A percentile compares a stretch with the other conserved stretches of the same genome.
These are phyloP conservation scores for Psittacara wagleri DNA, from an alignment of 2,113 vertebrate genomes.

Conservation along the genomic window DNA sequence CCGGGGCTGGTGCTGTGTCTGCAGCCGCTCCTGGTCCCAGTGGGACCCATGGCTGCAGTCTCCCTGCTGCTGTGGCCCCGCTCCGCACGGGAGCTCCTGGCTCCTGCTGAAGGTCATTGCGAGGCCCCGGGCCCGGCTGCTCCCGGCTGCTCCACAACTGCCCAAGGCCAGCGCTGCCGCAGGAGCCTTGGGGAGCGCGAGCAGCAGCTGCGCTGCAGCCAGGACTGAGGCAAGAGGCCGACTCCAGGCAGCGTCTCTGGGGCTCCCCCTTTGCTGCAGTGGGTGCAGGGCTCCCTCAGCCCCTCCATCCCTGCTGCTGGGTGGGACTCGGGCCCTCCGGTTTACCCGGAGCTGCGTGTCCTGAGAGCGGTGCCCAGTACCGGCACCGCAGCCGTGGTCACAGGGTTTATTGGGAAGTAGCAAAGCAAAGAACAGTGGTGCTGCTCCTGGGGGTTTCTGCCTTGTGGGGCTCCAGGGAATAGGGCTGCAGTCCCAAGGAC, in stretches of 20 bases:
- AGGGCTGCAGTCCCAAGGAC: background rate
- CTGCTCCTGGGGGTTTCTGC: background rate
- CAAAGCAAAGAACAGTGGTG: background rate
- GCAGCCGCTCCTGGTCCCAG: fast-evolving
- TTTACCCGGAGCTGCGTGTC: too few species aligned
- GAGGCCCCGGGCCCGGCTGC: background rate
- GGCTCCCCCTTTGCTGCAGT: fast-evolving
- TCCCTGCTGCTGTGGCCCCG: fast-evolving
- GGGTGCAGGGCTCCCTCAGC: background rate
- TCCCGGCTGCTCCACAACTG: fast-evolving
- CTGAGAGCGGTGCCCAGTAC: background rate
- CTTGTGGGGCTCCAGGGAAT: background rate
- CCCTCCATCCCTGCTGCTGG: background rate
- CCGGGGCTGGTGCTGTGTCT: background rate
- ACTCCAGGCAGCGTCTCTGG: fast-evolving
- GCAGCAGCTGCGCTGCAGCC: background rate
- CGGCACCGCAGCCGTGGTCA: fast-evolving
- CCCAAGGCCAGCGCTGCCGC: background rate
- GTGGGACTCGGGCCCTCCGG: fast-evolving
- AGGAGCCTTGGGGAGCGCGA: background rate
- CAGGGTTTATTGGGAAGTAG: constrained; percentile 16
- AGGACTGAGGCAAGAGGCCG: too few species aligned
- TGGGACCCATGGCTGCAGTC: fast-evolving
- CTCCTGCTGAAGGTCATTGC: constrained; percentile 10
- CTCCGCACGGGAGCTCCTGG: background rate